phyloP scores from a whole-genome alignment of 2,797 vertebrate genomes.

The Tadarida brasiliensis region DNA sequence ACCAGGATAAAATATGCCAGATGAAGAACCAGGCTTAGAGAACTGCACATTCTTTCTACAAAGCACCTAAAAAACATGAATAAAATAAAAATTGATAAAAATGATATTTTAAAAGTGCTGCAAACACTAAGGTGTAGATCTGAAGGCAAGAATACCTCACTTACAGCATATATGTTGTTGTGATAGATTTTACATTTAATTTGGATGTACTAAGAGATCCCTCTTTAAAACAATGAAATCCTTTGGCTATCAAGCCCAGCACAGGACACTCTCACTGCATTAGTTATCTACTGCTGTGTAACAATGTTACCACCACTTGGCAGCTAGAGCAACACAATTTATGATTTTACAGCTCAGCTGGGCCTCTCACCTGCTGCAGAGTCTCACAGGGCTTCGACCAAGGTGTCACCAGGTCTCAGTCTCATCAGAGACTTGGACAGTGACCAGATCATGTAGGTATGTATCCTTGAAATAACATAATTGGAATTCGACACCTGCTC shows the following conservation, averaged over 20 bases:
- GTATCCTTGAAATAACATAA: neutral
- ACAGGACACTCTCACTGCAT: neutral
- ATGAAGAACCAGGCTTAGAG: neutral
- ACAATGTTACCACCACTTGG: neutral
- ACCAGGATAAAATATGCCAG: neutral
- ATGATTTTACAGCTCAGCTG: neutral
- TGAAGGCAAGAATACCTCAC: neutral
- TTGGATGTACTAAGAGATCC: neutral
- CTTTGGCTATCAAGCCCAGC: neutral
- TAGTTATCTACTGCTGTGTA: neutral
- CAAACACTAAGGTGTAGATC: neutral
- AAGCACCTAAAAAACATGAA: neutral
- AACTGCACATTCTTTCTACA: neutral
- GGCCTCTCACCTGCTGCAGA: neutral
- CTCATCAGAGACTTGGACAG: slow-evolving; percentile 8
- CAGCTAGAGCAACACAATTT: neutral
- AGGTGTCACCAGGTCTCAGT: neutral
- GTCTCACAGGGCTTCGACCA: neutral
- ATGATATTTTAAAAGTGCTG: slow-evolving; percentile 47
- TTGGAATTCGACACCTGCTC: neutral
- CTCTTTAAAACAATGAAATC: slow-evolving; percentile 3
- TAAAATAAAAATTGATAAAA: slow-evolving; percentile 62
- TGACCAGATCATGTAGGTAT: neutral
- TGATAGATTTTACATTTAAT: neutral
- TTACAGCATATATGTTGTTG: neutral